A percentile compares a stretch with the other conserved stretches of the same genome.
Conservation (phyloP, 2,113 vertebrate species). For the Xenus cinereus region DNA sequence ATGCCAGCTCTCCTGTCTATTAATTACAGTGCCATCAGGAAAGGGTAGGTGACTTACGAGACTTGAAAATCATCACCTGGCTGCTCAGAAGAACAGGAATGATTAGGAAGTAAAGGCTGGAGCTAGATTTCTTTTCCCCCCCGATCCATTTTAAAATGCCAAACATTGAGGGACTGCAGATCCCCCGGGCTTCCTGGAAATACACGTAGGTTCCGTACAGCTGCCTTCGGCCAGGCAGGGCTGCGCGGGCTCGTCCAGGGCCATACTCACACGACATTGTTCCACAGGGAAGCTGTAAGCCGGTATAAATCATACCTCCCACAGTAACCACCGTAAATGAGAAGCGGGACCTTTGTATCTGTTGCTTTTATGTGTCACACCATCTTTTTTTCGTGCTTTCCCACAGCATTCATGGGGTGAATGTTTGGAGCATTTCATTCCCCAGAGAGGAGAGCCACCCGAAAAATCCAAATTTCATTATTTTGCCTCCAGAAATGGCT, state of each 20-base stretch:
- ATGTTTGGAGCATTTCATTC: not conserved
- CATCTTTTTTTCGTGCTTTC: not conserved
- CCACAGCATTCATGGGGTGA: not conserved
- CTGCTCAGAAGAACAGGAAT: not conserved
- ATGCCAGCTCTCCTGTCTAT: not conserved
- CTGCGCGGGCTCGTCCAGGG: not conserved
- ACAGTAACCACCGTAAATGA: not conserved
- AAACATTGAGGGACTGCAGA: not conserved
- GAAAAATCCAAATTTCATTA: not conserved
- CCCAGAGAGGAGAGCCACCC: not conserved
- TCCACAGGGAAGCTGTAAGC: not conserved
- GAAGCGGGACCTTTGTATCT: not conserved
- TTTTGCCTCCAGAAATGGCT: not conserved
- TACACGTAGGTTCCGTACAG: accelerated
- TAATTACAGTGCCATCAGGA: not conserved
- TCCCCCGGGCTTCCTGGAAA: not conserved
- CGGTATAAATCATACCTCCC: not conserved
- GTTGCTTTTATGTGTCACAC: not conserved
- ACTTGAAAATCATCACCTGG: not conserved
- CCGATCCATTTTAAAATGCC: not conserved
- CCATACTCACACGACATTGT: not conserved
- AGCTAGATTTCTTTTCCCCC: not conserved
- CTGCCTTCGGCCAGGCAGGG: not conserved
- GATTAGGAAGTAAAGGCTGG: not conserved
- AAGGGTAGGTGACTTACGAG: not conserved